These are phyloP conservation scores for Didymodactylos carnosus DNA, from an alignment of 2,888 invertebrate species.

Conservation along the genomic window DNA sequence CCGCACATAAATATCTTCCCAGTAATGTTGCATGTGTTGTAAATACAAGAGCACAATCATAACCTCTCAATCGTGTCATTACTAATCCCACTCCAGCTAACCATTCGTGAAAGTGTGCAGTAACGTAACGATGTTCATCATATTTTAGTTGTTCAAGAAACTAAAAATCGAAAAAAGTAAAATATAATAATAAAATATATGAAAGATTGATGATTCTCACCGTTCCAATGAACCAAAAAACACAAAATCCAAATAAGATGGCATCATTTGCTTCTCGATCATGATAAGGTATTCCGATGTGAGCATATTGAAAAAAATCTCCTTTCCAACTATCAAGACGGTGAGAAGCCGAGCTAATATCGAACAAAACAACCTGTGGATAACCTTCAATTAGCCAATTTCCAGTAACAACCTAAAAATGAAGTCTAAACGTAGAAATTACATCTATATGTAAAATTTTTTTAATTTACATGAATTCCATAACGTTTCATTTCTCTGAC, in stretches of 20 bases:
- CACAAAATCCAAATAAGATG: slow-evolving; percentile 80
- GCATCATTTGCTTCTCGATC: slow-evolving; percentile 91
- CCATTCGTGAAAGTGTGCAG: slow-evolving; percentile 97
- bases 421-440: not conserved
- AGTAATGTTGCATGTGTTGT: slow-evolving; percentile 94
- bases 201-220: not conserved
- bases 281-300: slow-evolving; percentile 57
- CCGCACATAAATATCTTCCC: slow-evolving; percentile 88
- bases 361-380: slow-evolving; percentile 87
- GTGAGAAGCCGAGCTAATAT: slow-evolving; percentile 85
- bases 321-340: slow-evolving; percentile 81
- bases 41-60: slow-evolving; percentile 83
- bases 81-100: slow-evolving; percentile 86
- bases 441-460: not conserved
- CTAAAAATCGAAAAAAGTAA: not conserved
- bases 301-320: slow-evolving; percentile 66
- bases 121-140: slow-evolving; percentile 41
- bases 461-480: slow-evolving; percentile 50
- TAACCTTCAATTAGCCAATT: slow-evolving; percentile 99
- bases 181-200: not conserved
- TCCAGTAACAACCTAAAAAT: slow-evolving; percentile 51
- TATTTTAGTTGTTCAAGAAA: slow-evolving; percentile 17
- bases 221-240: slow-evolving; percentile 61
- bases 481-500: slow-evolving; percentile 43
- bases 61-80: slow-evolving; percentile 55